Conservation (phyloP, 2,797 vertebrate species). For the Alfaro cultratus region DNA sequence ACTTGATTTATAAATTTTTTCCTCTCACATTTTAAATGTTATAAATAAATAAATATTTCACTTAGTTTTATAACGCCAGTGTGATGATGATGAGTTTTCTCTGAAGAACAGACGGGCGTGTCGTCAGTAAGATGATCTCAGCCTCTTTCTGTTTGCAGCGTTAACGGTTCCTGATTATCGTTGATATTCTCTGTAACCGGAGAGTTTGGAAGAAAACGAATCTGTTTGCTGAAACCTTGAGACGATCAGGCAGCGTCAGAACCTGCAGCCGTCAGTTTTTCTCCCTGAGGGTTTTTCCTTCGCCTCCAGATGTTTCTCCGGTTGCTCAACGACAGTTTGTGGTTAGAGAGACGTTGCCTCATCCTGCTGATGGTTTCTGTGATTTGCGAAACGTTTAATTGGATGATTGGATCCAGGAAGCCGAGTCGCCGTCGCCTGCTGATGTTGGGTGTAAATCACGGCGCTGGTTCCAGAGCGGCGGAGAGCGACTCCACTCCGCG, state of each 20-base stretch:
- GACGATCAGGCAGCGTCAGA: background rate
- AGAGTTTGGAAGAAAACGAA: background rate
- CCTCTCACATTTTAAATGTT: no score
- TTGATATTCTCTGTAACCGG: background rate
- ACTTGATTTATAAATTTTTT: no score
- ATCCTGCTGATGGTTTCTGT: background rate
- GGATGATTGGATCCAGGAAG: background rate
- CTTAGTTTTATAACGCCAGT: no score
- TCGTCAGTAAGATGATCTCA: background rate
- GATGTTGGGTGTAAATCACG: constrained; percentile 47
- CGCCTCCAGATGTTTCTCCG: constrained; percentile 23
- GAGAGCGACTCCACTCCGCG: background rate
- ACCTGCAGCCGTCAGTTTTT: background rate
- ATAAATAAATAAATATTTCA: no score
- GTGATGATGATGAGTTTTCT: no score
- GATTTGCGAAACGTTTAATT: constrained; percentile 55
- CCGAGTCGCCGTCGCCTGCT: constrained; percentile 32
- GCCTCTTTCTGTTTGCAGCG: background rate
- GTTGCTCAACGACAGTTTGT: constrained; percentile 4
- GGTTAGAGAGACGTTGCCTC: constrained; percentile 15
- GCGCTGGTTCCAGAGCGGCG: background rate
- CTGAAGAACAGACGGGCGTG: background rate
- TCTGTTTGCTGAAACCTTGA: background rate
- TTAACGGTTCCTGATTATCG: background rate
- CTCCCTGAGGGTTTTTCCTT: background rate